Conservation (phyloP, 2,888 invertebrate species). For the Deilephila porcellus region DNA sequence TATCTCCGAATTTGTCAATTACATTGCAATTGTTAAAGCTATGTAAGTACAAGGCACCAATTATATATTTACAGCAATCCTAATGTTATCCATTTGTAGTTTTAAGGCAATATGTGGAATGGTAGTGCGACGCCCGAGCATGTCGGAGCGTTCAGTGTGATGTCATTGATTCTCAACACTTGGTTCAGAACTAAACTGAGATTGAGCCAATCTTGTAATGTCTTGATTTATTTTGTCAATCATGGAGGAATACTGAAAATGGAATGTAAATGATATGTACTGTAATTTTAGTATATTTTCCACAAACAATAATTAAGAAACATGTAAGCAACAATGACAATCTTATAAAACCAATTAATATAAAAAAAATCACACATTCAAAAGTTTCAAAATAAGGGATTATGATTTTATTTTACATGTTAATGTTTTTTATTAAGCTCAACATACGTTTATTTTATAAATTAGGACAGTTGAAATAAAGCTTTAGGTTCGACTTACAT, state of each 20-base stretch:
- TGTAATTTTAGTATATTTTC: not conserved
- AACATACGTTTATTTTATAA: no score
- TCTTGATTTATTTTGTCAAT: slow-evolving; percentile 73
- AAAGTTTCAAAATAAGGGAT: no score
- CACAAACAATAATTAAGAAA: not conserved
- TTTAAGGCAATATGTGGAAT: not conserved
- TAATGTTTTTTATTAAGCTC: no score
- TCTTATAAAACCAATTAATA: not conserved
- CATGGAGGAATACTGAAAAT: slow-evolving; percentile 69
- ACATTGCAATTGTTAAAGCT: not conserved
- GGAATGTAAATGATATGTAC: not conserved
- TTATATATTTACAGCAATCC: slow-evolving; percentile 5
- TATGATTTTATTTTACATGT: no score
- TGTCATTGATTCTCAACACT: not conserved
- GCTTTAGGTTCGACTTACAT: slow-evolving; percentile 51
- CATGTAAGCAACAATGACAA: no score
- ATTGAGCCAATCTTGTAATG: slow-evolving; percentile 65
- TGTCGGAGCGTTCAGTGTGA: slow-evolving; percentile 11
- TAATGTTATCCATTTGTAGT: slow-evolving; percentile 2
- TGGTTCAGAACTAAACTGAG: slow-evolving; percentile 47
- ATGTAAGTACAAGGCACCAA: slow-evolving; percentile 17
- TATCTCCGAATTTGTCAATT: not conserved
- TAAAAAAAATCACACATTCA: no score
- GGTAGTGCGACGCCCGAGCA: not conserved
- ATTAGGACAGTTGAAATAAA: no score